A percentile compares a stretch with the other conserved stretches of the same genome.
phyloP scores from a whole-genome alignment of 2,888 invertebrate genomes.

The Apocheima hispidaria region DNA sequence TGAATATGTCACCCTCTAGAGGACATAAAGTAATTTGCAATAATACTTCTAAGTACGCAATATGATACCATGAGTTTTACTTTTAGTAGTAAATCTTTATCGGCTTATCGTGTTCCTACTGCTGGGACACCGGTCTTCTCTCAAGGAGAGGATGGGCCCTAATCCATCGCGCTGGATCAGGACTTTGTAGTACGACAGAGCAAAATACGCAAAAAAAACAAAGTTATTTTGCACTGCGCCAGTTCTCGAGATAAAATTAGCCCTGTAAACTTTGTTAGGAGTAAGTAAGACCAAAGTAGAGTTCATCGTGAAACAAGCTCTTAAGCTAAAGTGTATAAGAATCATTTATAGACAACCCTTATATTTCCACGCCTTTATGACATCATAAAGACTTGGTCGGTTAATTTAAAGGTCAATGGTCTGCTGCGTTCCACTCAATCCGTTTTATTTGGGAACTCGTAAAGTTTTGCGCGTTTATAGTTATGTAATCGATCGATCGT shows the following conservation, averaged over 20 bases:
- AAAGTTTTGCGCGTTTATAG: slow-evolving; percentile 29
- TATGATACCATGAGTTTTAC: no score
- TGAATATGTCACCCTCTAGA: no score
- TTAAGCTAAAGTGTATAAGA: slow-evolving; percentile 19
- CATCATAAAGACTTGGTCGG: slow-evolving; percentile 54
- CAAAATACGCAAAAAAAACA: no score
- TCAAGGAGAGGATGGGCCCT: no score
- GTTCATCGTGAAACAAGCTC: not conserved
- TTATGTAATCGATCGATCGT: slow-evolving; percentile 20
- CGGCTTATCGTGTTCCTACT: no score
- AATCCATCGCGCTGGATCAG: no score
- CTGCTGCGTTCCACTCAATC: slow-evolving; percentile 46
- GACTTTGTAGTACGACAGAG: no score
- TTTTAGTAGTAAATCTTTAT: no score
- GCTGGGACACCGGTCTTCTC: no score
- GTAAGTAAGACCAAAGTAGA: not conserved
- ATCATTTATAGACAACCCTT: slow-evolving; percentile 30
- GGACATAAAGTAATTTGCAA: no score
- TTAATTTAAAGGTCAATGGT: slow-evolving; percentile 56
- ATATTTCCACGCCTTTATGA: slow-evolving; percentile 52
- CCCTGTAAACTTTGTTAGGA: not conserved
- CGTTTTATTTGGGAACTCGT: slow-evolving; percentile 38
- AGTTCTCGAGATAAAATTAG: not conserved
- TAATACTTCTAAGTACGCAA: no score
- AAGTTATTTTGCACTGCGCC: not conserved